phyloP scores from a whole-genome alignment of 2,113 vertebrate genomes.

The Strigops habroptila region DNA sequence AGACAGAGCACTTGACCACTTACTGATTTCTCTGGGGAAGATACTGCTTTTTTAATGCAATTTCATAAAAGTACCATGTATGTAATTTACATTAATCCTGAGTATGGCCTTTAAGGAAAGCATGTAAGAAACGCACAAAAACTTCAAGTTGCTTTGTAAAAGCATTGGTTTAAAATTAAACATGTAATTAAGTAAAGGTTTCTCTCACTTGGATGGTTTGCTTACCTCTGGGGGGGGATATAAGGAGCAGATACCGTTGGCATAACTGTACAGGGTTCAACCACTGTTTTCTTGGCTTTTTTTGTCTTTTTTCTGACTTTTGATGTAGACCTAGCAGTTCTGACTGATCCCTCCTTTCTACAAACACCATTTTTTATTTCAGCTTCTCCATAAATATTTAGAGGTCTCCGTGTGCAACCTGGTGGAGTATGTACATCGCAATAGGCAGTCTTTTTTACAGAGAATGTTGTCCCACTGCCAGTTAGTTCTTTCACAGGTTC shows the following conservation, averaged over 20 bases:
- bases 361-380: constrained; percentile 88
- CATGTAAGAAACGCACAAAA: neutral
- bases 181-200: neutral
- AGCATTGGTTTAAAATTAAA: neutral
- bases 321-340: constrained; percentile 74
- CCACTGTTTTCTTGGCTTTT: constrained; percentile 81
- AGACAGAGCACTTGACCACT: neutral
- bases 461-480: constrained; percentile 80
- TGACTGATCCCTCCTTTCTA: constrained; percentile 75
- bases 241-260: constrained; percentile 81
- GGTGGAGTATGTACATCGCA: constrained; percentile 92
- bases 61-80: neutral
- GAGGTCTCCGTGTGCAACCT: constrained; percentile 84
- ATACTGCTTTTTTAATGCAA: neutral
- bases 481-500: constrained; percentile 88
- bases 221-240: constrained; percentile 92
- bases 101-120: neutral
- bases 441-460: constrained; percentile 95
- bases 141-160: neutral
- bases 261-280: constrained; percentile 80
- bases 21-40: neutral
- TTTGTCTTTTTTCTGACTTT: constrained; percentile 89
- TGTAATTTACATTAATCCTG: neutral
- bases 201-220: neutral
- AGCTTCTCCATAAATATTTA: constrained; percentile 87